A percentile compares a stretch with the other conserved stretches of the same genome.
Conservation (phyloP, 1,140 invertebrate species). For the Heliconius congener region DNA sequence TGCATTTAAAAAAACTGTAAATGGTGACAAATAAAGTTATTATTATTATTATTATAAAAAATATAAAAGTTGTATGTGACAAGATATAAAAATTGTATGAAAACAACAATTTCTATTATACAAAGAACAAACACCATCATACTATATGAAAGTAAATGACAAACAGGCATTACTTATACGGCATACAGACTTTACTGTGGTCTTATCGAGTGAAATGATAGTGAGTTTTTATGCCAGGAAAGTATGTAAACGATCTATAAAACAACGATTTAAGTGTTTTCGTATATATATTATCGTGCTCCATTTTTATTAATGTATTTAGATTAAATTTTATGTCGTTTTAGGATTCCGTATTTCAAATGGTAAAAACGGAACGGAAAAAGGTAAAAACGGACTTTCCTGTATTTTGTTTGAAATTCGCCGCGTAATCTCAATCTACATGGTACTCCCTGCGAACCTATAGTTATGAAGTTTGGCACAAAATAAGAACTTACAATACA, state of each 20-base stretch:
- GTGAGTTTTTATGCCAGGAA: not conserved
- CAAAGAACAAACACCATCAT: not conserved
- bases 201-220: not conserved
- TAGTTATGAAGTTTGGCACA: no score
- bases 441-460: no score
- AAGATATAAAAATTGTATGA: not conserved
- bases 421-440: no score
- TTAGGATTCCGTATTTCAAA: no score
- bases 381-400: no score
- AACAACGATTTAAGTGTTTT: not conserved
- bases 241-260: conserved; percentile 5
- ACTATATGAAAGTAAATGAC: not conserved
- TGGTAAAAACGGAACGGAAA: no score
- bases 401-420: no score
- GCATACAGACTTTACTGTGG: not conserved
- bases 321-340: not conserved
- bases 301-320: not conserved
- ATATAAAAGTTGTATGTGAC: not conserved
- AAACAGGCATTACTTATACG: not conserved
- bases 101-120: not conserved
- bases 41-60: no score
- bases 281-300: not conserved
- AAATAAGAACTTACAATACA: no score
- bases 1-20: no score
- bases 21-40: no score